Conservation (phyloP, 2,888 invertebrate genomes). For the Macrosiphum euphorbiae region DNA sequence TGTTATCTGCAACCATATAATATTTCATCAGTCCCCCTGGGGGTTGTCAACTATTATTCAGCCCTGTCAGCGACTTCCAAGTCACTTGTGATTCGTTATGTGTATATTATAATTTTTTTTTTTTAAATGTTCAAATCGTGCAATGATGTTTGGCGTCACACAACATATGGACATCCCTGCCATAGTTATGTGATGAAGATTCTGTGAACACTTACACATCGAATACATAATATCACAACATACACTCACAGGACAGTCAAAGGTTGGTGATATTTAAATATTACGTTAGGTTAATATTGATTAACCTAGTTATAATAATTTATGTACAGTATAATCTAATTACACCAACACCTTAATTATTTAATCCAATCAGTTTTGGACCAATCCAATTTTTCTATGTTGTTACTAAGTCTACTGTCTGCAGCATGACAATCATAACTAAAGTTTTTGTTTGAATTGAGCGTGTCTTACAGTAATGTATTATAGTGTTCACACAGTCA, state of each 20-base stretch:
- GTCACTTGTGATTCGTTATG: too few relatives aligned
- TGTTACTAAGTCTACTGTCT: background rate
- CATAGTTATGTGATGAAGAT: background rate
- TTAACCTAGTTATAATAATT: conserved; percentile 33
- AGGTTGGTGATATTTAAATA: conserved; percentile 38
- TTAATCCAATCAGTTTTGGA: conserved; percentile 21
- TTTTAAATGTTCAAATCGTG: background rate
- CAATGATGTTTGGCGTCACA: background rate
- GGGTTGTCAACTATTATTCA: background rate
- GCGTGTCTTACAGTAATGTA: background rate
- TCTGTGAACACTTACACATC: background rate
- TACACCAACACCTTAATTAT: background rate
- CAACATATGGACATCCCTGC: conserved; percentile 35
- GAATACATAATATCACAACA: background rate
- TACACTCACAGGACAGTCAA: background rate
- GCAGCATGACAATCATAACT: background rate
- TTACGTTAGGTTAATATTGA: background rate
- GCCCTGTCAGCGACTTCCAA: too few relatives aligned
- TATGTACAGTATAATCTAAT: background rate
- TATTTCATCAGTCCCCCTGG: background rate
- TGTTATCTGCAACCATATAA: background rate
- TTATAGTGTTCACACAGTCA: background rate
- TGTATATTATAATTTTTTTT: background rate
- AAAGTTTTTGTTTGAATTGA: background rate
- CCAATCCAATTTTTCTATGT: background rate